phyloP scores from a whole-genome alignment of 2,888 invertebrate genomes.

The Nomada fabriciana region DNA sequence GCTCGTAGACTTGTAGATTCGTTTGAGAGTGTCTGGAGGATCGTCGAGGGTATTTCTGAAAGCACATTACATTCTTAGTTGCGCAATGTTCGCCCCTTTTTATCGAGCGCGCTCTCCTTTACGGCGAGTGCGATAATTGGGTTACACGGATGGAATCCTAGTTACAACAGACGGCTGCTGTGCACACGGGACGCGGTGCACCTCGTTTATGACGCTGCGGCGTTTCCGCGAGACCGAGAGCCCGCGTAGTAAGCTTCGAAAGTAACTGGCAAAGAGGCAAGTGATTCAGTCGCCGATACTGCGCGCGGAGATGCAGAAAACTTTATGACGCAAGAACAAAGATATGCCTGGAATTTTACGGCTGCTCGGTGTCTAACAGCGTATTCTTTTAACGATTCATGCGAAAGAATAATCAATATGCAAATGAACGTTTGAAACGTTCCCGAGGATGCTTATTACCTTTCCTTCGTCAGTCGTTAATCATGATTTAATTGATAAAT shows the following conservation, averaged over 20 bases:
- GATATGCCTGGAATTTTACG: constrained; percentile 44
- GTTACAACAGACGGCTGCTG: constrained; percentile 2
- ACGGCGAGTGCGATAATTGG: background rate
- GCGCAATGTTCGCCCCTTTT: no score
- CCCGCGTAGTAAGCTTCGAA: constrained; percentile 19
- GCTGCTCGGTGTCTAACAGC: background rate
- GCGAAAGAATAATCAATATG: constrained; percentile 9
- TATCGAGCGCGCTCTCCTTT: no score
- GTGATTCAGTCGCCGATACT: constrained; percentile 35
- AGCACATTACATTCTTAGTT: background rate
- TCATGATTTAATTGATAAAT: background rate
- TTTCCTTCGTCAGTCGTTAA: background rate
- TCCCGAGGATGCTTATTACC: background rate
- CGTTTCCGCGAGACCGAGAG: constrained; percentile 6
- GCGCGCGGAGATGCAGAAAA: constrained; percentile 35
- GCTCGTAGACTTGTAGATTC: background rate
- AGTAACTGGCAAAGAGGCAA: constrained; percentile 15
- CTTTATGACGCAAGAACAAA: constrained; percentile 35
- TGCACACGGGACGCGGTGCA: constrained; percentile 17
- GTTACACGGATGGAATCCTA: background rate
- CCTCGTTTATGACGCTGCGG: constrained; percentile 20
- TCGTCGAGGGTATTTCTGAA: background rate
- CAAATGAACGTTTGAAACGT: background rate
- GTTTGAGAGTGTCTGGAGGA: no score
- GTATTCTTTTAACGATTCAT: constrained; percentile 15